A percentile compares a stretch with the other conserved stretches of the same genome.
phyloP scores from a whole-genome alignment of 2,113 vertebrate genomes.

The Colossoma macropomum region DNA sequence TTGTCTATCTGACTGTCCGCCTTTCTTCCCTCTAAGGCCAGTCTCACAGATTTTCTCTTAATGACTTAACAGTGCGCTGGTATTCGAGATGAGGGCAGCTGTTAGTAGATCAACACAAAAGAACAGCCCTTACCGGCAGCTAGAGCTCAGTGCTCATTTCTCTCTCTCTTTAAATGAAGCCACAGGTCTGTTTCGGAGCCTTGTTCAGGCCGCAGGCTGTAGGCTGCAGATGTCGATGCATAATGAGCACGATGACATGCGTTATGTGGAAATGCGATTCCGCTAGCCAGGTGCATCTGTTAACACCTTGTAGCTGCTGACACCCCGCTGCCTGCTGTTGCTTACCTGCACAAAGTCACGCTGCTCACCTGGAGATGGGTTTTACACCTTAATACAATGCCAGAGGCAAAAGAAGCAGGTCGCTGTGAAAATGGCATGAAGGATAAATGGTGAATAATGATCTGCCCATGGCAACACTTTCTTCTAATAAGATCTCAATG shows the following conservation, averaged over 20 bases:
- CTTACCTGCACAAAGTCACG: slow-evolving; percentile 28
- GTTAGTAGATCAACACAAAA: background rate
- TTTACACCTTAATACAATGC: slow-evolving; percentile 15
- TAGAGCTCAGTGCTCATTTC: background rate
- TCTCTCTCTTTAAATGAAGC: slow-evolving; percentile 21
- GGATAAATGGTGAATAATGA: background rate
- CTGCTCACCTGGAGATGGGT: slow-evolving; percentile 4
- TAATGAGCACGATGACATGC: slow-evolving; percentile 34
- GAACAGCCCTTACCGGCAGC: background rate
- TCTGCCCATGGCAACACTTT: background rate
- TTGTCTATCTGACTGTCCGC: background rate
- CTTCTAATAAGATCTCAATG: background rate
- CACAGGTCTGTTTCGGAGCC: slow-evolving; percentile 18
- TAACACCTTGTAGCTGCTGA: slow-evolving; percentile 44
- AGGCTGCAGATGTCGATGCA: slow-evolving; percentile 22
- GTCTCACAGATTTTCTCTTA: too few species aligned
- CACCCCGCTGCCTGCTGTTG: slow-evolving; percentile 9
- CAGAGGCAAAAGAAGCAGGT: slow-evolving; percentile 4
- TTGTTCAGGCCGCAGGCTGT: background rate
- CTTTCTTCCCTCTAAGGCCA: background rate
- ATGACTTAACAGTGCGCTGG: too few species aligned
- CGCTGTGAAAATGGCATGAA: background rate
- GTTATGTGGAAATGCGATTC: slow-evolving; percentile 8
- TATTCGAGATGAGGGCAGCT: background rate
- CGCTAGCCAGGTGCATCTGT: slow-evolving; percentile 35